Evolutionary conservation across 2,888 invertebrate genomes (phyloP), one percentile per base, ranked within the genome.

Genomic region (Deilephila porcellus): DNA sequence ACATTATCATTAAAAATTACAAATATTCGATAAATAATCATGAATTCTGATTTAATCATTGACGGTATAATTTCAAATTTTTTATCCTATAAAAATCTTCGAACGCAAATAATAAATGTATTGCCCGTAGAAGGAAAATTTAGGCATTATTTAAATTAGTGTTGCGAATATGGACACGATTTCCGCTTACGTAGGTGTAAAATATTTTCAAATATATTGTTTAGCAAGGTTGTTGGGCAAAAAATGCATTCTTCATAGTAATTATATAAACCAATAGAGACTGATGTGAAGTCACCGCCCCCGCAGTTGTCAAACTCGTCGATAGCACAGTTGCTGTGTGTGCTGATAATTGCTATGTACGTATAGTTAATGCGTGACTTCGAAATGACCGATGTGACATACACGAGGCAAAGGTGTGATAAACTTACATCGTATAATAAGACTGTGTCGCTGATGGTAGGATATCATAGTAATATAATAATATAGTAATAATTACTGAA

Each of bases 111-210:
- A 29, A 80, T 52, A 67, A 63, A 52, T 52, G 4, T 11, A 45
- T 14, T 45, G 8, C 4, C 64, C 19, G 25, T 25, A 52, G 25
- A 67, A 67, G 67, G 52, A 67, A 67, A 67, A 29, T 17, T 56
- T 52, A 67, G 67, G 67, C 64, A 77, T 79, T 78, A 81, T 79
- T 74, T 74, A 76, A 78, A 71, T 64, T 71, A 74, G 73, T 76
- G 70, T 74, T 77, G 77, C 80, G 75, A 67, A 67, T 67, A 67
- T 67, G 67, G 67, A 17, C 17, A 52, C 20, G 73, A 75, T 82
- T 82, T 82, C 80, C 79, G 76, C 78, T 71, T 76, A 77, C 74
- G 81, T 80, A 62, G 79, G 79, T 67, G 76, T 20, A 60, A 70
- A 56, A 72, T 74, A 78, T 79, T 71, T 52, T 17, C 52, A 45